Base-by-base conservation (phyloP, 2,888 invertebrate genomes). In the Eledona agricola region DNA sequence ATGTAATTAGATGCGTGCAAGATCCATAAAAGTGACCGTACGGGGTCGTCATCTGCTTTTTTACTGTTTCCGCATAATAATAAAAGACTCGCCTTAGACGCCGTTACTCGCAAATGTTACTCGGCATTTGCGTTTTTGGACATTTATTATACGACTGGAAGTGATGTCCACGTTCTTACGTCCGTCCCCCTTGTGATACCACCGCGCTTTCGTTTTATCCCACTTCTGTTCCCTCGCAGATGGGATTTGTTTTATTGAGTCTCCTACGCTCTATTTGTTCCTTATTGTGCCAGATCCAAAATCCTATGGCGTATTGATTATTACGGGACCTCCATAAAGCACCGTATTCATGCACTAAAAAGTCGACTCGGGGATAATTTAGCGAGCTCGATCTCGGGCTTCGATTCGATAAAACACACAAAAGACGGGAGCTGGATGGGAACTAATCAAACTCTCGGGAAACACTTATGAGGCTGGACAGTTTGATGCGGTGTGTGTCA, bases 11-110 rank as follows among this genome's bases (percentile, higher is more conserved):
- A 76, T 76, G 76, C 76, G 74, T 68, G 68, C 69, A 65, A 58
- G 53, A 56, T 46, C 65, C 67, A 73, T 72, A 74, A 74, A 74
- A 69, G 59, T 67, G 69, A 69, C 71, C 71, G 67, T 62, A 61
- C 42, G 29, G 68, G 63, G 57, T 65, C 71, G 78, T 83, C 77
- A 83, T 82, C 81, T 83, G 83, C 80, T 83, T 83, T 84, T 84
- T 84, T 78, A 77, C 70, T 72, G 76, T 77, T 76, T 77, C 77
- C 77, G 77, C 77, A 83, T 83, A 81, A 81, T 83, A 84, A 84
- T 84, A 84, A 84, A 84, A 83, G 68, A 67, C 70, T 63, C 64
- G 72, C 69, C 72, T 71, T 64, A 67, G 71, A 71, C 70, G 75
- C 75, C 71, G 75, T 77, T 76, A 75, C 72, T 64, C 64, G 73